Evolutionary conservation across 2,888 invertebrate genomes (phyloP).

Genomic region (Panorpa germanica): DNA sequence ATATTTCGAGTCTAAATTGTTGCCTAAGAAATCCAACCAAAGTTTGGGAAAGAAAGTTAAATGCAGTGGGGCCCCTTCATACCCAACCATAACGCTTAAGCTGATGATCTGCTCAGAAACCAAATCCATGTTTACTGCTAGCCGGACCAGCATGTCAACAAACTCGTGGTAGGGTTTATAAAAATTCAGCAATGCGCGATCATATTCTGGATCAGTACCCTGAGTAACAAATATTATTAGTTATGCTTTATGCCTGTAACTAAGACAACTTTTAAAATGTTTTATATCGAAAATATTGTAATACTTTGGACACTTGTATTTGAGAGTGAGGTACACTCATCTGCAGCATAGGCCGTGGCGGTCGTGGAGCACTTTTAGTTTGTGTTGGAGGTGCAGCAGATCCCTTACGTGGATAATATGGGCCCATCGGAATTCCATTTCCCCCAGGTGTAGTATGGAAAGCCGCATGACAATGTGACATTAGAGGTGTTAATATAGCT

Average conservation of each 20-base stretch:
- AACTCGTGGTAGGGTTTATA: constrained; percentile 80
- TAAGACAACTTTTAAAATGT: constrained; percentile 9
- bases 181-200: constrained; percentile 52
- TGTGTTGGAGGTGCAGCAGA: constrained; percentile 32
- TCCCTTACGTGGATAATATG: constrained; percentile 57
- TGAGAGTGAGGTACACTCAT: constrained; percentile 67
- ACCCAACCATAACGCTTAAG: constrained; percentile 75
- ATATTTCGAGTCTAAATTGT: constrained; percentile 34
- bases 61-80: constrained; percentile 77
- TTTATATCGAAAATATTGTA: constrained; percentile 15
- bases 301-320: constrained; percentile 44
- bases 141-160: constrained; percentile 64
- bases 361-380: constrained; percentile 45
- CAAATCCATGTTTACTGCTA: constrained; percentile 75
- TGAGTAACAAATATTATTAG: constrained; percentile 18
- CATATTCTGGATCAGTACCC: constrained; percentile 61
- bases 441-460: constrained; percentile 53
- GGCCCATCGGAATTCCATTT: constrained; percentile 48
- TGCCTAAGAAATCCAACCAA: constrained; percentile 73
- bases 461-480: constrained; percentile 67
- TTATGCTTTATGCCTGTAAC: background rate
- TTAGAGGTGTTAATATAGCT: constrained; percentile 63
- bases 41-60: constrained; percentile 79
- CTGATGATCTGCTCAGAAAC: constrained; percentile 72
- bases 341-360: constrained; percentile 64